phyloP scores from a whole-genome alignment of 2,113 vertebrate species.

The Jacana jacana region DNA sequence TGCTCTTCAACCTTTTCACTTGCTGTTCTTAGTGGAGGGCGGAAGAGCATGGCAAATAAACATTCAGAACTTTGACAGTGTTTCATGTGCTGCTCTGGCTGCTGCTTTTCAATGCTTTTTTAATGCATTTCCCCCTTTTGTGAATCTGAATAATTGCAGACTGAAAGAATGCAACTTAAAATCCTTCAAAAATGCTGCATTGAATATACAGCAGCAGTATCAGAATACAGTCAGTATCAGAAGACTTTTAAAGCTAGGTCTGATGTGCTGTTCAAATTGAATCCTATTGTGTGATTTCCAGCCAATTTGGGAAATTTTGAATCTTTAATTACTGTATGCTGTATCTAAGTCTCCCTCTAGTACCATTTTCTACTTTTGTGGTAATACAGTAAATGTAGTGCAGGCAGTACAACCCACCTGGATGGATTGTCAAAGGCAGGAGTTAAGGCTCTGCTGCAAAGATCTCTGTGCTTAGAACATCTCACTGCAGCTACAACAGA shows the following conservation, averaged over 20 bases:
- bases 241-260: not conserved
- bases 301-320: not conserved
- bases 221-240: not conserved
- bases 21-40: not conserved
- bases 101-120: not conserved
- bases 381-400: rapidly evolving
- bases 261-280: not conserved
- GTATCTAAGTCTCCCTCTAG: not conserved
- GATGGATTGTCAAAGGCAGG: not conserved
- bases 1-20: not conserved
- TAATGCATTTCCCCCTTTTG: not conserved
- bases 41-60: not conserved
- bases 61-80: not conserved
- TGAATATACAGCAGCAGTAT: too few species aligned
- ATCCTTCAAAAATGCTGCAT: not conserved
- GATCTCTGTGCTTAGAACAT: not conserved
- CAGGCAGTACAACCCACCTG: not conserved
- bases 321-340: not conserved
- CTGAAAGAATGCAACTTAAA: conserved; percentile 6
- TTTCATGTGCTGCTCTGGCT: not conserved
- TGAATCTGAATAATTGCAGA: not conserved
- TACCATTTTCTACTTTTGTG: not conserved
- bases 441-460: not conserved
- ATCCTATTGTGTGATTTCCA: not conserved
- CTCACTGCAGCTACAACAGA: not conserved